Conservation (phyloP, 1,140 invertebrate species). For the Vollenhovia emeryi region DNA sequence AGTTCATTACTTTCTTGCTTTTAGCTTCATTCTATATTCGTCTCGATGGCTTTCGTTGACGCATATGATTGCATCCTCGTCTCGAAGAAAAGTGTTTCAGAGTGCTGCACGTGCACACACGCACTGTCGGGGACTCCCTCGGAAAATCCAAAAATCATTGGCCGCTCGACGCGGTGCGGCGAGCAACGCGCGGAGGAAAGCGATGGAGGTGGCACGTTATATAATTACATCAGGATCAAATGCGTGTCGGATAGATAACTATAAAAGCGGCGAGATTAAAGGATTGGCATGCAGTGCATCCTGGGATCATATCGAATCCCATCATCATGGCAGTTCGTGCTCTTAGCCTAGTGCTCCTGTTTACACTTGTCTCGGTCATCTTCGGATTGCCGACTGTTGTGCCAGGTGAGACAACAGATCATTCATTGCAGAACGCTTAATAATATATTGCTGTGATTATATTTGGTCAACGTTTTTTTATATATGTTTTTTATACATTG, state of each 20-base stretch:
- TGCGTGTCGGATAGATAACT: conserved; percentile 75
- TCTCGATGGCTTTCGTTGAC: not conserved
- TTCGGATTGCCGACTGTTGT: conserved; percentile 57
- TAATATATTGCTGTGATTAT: not conserved
- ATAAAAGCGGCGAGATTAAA: conserved; percentile 82
- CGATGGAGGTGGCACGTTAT: conserved; percentile 69
- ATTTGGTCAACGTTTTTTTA: not conserved
- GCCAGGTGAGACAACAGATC: conserved; percentile 30
- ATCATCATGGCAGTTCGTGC: conserved; percentile 55
- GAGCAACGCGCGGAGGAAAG: conserved; percentile 10
- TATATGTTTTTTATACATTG: not conserved
- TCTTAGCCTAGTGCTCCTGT: conserved; percentile 65
- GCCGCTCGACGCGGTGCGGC: not conserved
- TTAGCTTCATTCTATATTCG: not conserved
- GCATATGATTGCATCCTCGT: not conserved
- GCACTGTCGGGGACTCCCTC: conserved; percentile 31
- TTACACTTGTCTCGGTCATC: conserved; percentile 52
- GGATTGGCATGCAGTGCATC: conserved; percentile 69
- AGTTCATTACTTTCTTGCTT: not conserved
- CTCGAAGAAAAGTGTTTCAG: not conserved
- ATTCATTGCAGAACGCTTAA: not conserved
- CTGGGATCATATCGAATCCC: conserved; percentile 35
- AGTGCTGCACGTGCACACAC: not conserved
- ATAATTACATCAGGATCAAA: conserved; percentile 77
- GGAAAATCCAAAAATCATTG: conserved; percentile 63